Evolutionary conservation across 2,888 invertebrate genomes (phyloP), one percentile per base, ranked within the genome.

Genomic region (Campoplex capitator): DNA sequence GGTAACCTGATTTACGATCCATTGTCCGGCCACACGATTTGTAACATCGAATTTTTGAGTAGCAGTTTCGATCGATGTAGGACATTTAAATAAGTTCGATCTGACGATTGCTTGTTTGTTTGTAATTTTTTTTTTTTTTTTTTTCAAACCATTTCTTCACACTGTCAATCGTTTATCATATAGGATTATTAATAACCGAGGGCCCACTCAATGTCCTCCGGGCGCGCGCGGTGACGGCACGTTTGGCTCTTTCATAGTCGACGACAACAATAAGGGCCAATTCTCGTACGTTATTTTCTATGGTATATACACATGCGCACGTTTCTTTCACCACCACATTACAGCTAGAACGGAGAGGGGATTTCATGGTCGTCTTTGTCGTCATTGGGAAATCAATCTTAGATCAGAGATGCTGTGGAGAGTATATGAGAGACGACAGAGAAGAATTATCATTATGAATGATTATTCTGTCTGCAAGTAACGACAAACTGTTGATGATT

Each of bases 221-320:
- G 79, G 62, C 38, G 56, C 38, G 56, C 62, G 32, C 32, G 32
- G 62, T 75, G 79, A 62, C 70, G 74, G 18, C 68, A 45, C 8
- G 62, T 32, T 56, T 67, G 62, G 8, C 45, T 75, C 78, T 54
- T 58, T 73, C 70, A 7, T 51, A 48, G 45, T 56, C 28, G 28
- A 48, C 77, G 74, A 79, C 85, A 80, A 85, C 81, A 85, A 85
- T 85, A 85, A 85, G 85, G 85, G 73, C 81, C 85, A 85, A 85
- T 85, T 85, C 74, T 71, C 56, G 58, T 68, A 58, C 56, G 73
- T 85, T 82, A 74, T 67, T 18, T 71, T 38, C 28, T 65, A 23
- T 48, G 48, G 28, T 65, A 48, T 45, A 75, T 62, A 42, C n/a
- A 70, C 62, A 48, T 16, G 58, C 32, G 3, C 7, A 42, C 42